Evolutionary conservation across 2,797 vertebrate genomes (phyloP).

Genomic region (Crenuchus spilurus): DNA sequence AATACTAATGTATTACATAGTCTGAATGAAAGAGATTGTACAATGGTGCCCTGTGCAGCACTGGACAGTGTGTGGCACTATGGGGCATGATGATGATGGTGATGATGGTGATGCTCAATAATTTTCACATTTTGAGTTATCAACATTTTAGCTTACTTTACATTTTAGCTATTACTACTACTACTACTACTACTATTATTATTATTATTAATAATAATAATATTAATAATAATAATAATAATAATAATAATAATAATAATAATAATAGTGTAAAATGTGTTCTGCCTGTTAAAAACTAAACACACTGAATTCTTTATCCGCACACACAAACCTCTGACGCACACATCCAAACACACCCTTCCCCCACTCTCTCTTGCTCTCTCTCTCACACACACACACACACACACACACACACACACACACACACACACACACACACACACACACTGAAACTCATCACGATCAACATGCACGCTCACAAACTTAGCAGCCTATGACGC

Average conservation of each 20-base stretch:
- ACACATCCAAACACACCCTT: slow-evolving; percentile 47
- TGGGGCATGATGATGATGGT: not conserved
- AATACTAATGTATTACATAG: not conserved
- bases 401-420: slow-evolving; percentile 33
- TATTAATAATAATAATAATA: not conserved
- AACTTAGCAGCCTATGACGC: slow-evolving; percentile 41
- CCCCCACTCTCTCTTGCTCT: slow-evolving; percentile 36
- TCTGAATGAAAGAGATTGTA: not conserved
- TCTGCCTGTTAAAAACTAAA: not conserved
- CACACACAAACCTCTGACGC: slow-evolving; percentile 39
- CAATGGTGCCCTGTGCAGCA: slow-evolving; percentile 1
- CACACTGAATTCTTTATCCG: slow-evolving; percentile 19
- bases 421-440: slow-evolving; percentile 24
- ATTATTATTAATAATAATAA: not conserved
- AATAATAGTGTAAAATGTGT: not conserved
- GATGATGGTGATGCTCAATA: not conserved
- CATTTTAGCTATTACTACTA: not conserved
- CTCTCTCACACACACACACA: slow-evolving; percentile 16
- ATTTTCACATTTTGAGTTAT: no score
- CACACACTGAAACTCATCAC: slow-evolving; percentile 43
- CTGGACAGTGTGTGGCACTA: not conserved
- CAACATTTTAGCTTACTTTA: no score
- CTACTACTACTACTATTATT: no score
- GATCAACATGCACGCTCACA: slow-evolving; percentile 33
- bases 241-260: not conserved